Evolutionary conservation across 2,797 vertebrate species (phyloP), one percentile per base, ranked within the genome.

Genomic region (Steatocranus sp.): DNA sequence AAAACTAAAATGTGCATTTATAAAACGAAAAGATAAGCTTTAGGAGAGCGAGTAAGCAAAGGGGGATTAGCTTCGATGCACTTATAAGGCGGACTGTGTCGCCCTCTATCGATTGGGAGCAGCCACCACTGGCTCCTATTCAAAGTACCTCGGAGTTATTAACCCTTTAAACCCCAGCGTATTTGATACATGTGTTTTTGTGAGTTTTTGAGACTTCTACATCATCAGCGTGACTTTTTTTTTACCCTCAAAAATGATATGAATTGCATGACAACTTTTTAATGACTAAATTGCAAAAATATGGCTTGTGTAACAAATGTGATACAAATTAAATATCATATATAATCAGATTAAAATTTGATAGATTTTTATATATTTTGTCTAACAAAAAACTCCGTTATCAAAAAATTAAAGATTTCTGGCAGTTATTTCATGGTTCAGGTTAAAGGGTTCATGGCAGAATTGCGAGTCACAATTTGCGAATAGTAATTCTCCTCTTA

Each of bases 71-170:
- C 3, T 54, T 2, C 53, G 8, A 6, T 10, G 27, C 53, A 32
- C 10, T 30, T 8, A 91, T 89, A 81, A 53, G 4, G 4, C 54
- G 94, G 91, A 88, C 91, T 95, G 49, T 95, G 95, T 93, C 94
- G 91, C 95, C 96, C 93, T 93, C 96, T 94, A 85, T 50, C 53
- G 96, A 6, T 61, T 7, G 5, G 4, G 15, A 18, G 53, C 20
- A 14, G 46, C 7, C 15, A 32, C 15, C 2, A 61, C 49, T 27
- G 46, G 43, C 74, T 30, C 9, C 8, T 38, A 25, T 8, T 20
- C 75, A 49, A n/a, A 75, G 50, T 4, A 53, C 50, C 2, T 1
- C 11, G 7, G 1, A 1, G 0, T 5, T 54, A 15, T 54, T 54
- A 54, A 27, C 51, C 23, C 51, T 15, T 54, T 15, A 15, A 54